These are phyloP conservation scores for Uropsilus gracilis DNA, from an alignment of 2,113 vertebrate species.

Conservation along the genomic window DNA sequence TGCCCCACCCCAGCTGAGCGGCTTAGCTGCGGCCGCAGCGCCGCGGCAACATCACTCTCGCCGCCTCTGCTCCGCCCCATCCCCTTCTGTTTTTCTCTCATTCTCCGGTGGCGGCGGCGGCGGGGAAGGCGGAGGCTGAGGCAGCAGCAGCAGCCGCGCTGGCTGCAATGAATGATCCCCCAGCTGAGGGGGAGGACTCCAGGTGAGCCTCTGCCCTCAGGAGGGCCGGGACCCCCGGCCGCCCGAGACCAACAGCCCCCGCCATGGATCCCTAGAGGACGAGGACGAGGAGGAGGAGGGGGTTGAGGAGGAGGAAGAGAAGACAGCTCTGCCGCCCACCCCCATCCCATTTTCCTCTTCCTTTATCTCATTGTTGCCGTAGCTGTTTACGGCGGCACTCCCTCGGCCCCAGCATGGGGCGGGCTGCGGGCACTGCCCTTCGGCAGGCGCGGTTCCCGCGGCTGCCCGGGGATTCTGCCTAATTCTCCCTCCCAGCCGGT, in stretches of 20 bases:
- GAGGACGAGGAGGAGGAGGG: constrained; percentile 39
- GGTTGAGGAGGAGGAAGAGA: constrained; percentile 46
- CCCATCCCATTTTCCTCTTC: constrained; percentile 74
- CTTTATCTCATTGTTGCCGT: constrained; percentile 81
- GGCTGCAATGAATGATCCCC: constrained; percentile 81
- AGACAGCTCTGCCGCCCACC: constrained; percentile 72
- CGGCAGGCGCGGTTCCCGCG: constrained; percentile 28
- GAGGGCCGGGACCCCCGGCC: constrained; percentile 41
- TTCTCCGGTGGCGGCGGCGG: constrained; percentile 74
- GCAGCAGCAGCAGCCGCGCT: constrained; percentile 65
- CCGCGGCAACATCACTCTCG: constrained; percentile 68
- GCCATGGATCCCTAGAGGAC: constrained; percentile 60
- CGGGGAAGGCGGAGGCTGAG: constrained; percentile 54
- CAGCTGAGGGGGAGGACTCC: constrained; percentile 64
- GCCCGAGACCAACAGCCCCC: constrained; percentile 16
- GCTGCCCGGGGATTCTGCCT: constrained; percentile 60
- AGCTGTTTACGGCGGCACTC: constrained; percentile 68
- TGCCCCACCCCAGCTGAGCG: constrained; percentile 45
- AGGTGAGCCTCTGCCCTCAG: constrained; percentile 76
- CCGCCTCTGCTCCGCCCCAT: constrained; percentile 78
- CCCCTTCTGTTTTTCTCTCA: constrained; percentile 79
- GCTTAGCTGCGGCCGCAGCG: constrained; percentile 69
- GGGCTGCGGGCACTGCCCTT: constrained; percentile 54
- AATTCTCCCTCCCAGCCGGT: constrained; percentile 28
- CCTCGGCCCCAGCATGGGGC: constrained; percentile 62